These are phyloP conservation scores for Eristalis arbustorum DNA, from an alignment of 2,888 invertebrate genomes.

Conservation along the genomic window DNA sequence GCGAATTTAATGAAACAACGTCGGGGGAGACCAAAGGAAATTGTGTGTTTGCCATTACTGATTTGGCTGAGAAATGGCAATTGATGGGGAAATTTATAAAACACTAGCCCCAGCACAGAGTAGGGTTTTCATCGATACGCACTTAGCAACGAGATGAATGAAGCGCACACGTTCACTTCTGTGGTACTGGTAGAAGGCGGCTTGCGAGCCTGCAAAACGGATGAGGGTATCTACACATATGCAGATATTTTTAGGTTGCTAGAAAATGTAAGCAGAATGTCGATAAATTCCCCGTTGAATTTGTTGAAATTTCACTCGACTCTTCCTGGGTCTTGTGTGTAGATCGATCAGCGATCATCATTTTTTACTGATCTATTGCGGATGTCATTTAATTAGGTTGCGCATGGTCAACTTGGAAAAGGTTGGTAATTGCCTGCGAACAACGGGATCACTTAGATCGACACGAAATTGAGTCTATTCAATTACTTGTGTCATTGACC, in stretches of 20 bases:
- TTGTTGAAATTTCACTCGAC: not conserved
- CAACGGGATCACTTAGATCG: too few relatives aligned
- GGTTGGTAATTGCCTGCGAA: too few relatives aligned
- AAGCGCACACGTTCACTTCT: conserved; percentile 5
- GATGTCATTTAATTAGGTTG: too few relatives aligned
- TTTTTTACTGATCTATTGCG: too few relatives aligned
- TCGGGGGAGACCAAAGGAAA: conserved; percentile 24
- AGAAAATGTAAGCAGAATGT: too few relatives aligned
- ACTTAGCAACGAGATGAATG: conserved; percentile 42
- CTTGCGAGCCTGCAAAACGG: not conserved
- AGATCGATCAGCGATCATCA: too few relatives aligned
- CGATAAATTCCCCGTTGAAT: too few relatives aligned
- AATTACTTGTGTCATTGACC: too few relatives aligned
- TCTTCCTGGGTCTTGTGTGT: too few relatives aligned
- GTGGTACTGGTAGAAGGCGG: not conserved
- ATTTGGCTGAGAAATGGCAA: conserved; percentile 23
- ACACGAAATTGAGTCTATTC: too few relatives aligned
- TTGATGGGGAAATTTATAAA: not conserved
- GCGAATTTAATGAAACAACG: not conserved
- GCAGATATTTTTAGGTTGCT: not conserved
- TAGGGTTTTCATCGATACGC: conserved; percentile 54
- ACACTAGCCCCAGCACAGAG: not conserved
- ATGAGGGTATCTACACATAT: conserved; percentile 4
- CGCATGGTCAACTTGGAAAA: too few relatives aligned
- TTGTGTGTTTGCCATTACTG: conserved; percentile 42